Percentiles rank a stretch among this genome's conserved stretches.
phyloP scores from a whole-genome alignment of 2,888 invertebrate genomes.

The Masnerella sp. region DNA sequence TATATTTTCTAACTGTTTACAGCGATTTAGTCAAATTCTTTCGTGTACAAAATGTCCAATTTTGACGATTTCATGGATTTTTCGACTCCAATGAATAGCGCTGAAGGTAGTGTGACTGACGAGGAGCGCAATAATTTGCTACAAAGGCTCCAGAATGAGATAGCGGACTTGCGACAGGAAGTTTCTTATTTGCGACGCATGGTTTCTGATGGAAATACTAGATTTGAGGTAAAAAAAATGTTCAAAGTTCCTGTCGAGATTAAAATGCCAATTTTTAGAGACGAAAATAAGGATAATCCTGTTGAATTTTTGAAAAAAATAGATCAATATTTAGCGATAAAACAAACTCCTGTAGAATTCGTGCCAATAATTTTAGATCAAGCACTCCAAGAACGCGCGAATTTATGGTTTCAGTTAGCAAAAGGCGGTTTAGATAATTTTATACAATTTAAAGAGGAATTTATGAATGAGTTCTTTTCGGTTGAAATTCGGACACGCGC shows the following conservation, averaged over 20 bases:
- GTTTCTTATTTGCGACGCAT: background rate
- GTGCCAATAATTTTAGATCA: slow-evolving; percentile 1
- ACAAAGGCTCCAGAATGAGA: too few species aligned
- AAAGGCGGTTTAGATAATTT: slow-evolving; percentile 3
- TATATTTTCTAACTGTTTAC: too few species aligned
- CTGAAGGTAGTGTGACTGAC: too few species aligned
- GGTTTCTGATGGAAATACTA: background rate
- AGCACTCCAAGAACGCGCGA: slow-evolving; percentile 12
- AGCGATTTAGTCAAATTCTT: too few species aligned
- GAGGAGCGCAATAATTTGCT: too few species aligned
- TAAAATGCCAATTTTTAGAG: slow-evolving; percentile 7
- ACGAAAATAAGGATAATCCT: slow-evolving; percentile 2
- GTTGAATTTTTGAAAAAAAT: slow-evolving; percentile 11
- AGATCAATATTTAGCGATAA: slow-evolving; percentile 4
- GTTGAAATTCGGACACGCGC: slow-evolving; percentile 14
- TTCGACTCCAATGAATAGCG: too few species aligned
- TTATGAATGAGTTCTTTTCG: slow-evolving; percentile 13
- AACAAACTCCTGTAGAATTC: slow-evolving; percentile 6
- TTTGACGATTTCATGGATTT: too few species aligned
- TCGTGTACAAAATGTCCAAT: too few species aligned
- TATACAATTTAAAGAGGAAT: slow-evolving; percentile 10
- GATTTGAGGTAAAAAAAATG: background rate
- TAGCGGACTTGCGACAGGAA: background rate
- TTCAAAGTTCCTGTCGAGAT: slow-evolving; percentile 12
- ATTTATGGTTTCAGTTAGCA: slow-evolving; percentile 10